Evolutionary conservation across 1,140 invertebrate species (phyloP).

Genomic region (Eueides isabella): DNA sequence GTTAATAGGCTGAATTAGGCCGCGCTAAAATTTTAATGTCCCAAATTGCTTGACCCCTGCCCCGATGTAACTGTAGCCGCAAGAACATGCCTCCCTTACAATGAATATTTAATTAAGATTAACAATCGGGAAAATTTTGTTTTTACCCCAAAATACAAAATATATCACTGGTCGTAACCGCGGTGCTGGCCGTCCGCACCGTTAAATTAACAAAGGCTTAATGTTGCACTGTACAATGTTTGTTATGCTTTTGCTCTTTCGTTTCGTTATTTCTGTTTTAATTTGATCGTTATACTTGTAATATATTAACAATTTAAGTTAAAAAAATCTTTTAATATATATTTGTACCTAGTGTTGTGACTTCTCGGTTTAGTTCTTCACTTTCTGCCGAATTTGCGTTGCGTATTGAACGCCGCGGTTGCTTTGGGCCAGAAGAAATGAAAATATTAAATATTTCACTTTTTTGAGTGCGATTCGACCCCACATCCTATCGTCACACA

Average conservation of each 20-base stretch:
- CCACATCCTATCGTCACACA: too few relatives aligned
- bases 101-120: conserved; percentile 60
- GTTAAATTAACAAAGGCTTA: neutral
- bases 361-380: too few relatives aligned
- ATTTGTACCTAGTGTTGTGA: too few relatives aligned
- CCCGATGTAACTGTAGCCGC: conserved; percentile 12
- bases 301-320: too few relatives aligned
- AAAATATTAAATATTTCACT: too few relatives aligned
- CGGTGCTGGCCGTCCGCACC: conserved; percentile 13
- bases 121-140: conserved; percentile 48
- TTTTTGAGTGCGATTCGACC: too few relatives aligned
- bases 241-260: conserved; percentile 1
- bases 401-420: too few relatives aligned
- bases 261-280: neutral
- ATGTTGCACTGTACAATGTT: neutral
- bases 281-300: neutral
- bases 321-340: too few relatives aligned
- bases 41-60: conserved; percentile 20
- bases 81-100: conserved; percentile 21
- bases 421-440: too few relatives aligned
- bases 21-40: conserved; percentile 25
- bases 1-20: conserved; percentile 21
- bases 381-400: too few relatives aligned
- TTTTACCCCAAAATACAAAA: conserved; percentile 33
- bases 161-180: conserved; percentile 34